These are phyloP conservation scores for Harpalus rufipes DNA, from an alignment of 2,888 invertebrate genomes.

Conservation along the genomic window DNA sequence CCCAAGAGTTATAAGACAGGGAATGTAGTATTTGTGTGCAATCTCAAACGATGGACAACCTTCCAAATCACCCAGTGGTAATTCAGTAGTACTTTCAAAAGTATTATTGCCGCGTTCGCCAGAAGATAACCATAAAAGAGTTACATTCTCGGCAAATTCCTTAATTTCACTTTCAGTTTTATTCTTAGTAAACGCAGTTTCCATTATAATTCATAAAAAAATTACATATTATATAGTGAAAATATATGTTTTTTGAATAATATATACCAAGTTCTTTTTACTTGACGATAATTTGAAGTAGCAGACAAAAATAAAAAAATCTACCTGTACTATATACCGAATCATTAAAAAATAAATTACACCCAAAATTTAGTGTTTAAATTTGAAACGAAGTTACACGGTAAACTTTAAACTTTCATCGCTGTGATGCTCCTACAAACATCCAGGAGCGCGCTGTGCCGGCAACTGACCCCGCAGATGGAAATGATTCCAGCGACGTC, in stretches of 20 bases:
- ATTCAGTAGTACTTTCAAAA: neutral
- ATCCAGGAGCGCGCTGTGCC: neutral
- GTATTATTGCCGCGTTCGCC: neutral
- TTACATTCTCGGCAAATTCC: neutral
- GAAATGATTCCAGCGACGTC: neutral
- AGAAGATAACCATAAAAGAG: neutral
- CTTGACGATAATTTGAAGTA: neutral
- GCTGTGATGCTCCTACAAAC: neutral
- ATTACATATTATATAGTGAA: neutral
- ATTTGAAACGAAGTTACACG: neutral
- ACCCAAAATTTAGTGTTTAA: neutral
- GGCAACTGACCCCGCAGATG: conserved; percentile 12
- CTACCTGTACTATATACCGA: neutral
- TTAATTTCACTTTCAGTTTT: neutral
- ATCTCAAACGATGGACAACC: conserved; percentile 2
- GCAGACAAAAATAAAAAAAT: neutral
- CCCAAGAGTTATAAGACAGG: conserved; percentile 80
- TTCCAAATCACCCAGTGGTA: neutral
- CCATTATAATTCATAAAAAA: neutral
- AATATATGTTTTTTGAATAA: neutral
- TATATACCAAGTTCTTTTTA: neutral
- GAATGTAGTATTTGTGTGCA: conserved; percentile 79
- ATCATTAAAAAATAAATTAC: neutral
- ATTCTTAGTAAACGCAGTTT: neutral
- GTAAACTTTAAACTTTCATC: neutral